phyloP scores from a whole-genome alignment of 2,113 vertebrate species.

The Ornithorhynchus anatinus region DNA sequence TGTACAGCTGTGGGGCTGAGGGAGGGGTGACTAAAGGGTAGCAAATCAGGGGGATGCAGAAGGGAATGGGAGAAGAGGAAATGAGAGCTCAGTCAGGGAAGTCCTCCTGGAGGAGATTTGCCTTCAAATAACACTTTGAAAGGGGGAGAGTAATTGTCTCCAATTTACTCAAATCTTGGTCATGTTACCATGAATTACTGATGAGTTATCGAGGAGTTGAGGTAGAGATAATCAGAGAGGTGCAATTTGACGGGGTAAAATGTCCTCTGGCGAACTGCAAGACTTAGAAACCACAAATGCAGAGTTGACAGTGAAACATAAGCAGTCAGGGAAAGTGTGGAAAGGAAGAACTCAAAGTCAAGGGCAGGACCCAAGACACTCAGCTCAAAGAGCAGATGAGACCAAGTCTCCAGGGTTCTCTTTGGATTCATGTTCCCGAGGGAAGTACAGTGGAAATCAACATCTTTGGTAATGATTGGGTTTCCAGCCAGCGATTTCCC shows the following conservation, averaged over 20 bases:
- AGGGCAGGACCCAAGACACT: neutral
- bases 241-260: conserved; percentile 1
- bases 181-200: conserved; percentile 56
- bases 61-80: too few relatives aligned
- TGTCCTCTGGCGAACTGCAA: neutral
- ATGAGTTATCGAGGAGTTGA: conserved; percentile 29
- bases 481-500: conserved; percentile 52
- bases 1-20: too few relatives aligned
- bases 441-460: conserved; percentile 4
- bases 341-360: neutral
- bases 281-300: neutral
- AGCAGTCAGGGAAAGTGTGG: neutral
- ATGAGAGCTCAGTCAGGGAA: too few relatives aligned
- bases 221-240: conserved; percentile 16
- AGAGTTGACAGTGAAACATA: neutral
- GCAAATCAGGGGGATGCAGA: too few relatives aligned
- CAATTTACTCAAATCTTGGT: conserved; percentile 42
- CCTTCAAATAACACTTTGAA: too few relatives aligned
- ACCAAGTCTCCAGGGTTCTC: conserved; percentile 46
- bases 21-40: too few relatives aligned
- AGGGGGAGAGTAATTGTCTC: too few relatives aligned
- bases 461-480: neutral
- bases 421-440: conserved; percentile 39
- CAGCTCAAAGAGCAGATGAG: neutral
- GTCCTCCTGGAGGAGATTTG: too few relatives aligned